Evolutionary conservation across 2,888 invertebrate genomes (phyloP), one percentile per base, ranked within the genome.

Genomic region (Fragum fragum): DNA sequence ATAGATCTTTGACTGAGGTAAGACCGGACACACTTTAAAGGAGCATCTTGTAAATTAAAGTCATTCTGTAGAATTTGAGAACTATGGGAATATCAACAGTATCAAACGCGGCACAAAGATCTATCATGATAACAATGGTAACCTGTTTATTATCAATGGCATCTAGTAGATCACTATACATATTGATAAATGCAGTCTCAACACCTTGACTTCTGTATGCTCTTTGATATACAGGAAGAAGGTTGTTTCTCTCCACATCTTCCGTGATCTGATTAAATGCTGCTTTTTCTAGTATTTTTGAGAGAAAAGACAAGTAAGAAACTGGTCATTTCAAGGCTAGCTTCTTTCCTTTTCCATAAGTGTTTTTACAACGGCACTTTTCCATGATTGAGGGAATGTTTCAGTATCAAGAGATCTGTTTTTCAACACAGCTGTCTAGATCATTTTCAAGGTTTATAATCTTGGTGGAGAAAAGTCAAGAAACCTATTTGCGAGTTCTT

Each of bases 11-110:
- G n/a, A n/a, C n/a, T n/a, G n/a, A n/a, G n/a, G n/a, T n/a, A n/a
- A n/a, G n/a, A n/a, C n/a, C n/a, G n/a, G n/a, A n/a, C n/a, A n/a
- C n/a, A n/a, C n/a, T n/a, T n/a, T 18, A 57, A 73, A 18, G 75
- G 71, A 42, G 78, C 75, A 52, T 78, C 81, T 16, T 75, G 26
- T 23, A 77, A 77, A 52, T 81, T 77, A 47, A 77, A 81, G 7
- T 73, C 71, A 11, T 73, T 42, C 70, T 74, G 70, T 71, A 66
- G 55, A 76, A 70, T 55, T 77, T 72, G 78, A 81, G 77, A 59
- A 78, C 78, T n/a, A 81, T 72, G n/a, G n/a, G n/a, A n/a, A n/a
- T n/a, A n/a, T n/a, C n/a, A n/a, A n/a, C n/a, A n/a, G n/a, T n/a
- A n/a, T n/a, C n/a, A n/a, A n/a, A n/a, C n/a, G n/a, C n/a, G n/a